Conservation (phyloP, 2,888 invertebrate species). For the Hypolimnas misippus region DNA sequence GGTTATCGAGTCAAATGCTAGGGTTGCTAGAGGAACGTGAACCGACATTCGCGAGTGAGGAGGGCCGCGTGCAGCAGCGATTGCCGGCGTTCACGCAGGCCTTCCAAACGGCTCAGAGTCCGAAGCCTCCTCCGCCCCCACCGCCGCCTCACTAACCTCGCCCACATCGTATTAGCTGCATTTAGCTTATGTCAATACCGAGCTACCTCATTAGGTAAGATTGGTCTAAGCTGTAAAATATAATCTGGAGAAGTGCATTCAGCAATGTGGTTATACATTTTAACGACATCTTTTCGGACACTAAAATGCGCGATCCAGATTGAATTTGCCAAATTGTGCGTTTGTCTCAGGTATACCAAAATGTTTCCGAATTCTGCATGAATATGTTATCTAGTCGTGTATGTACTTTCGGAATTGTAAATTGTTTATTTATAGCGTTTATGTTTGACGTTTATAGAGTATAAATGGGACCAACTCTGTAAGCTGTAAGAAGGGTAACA, state of each 20-base stretch:
- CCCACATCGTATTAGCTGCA: conserved; percentile 59
- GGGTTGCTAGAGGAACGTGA: conserved; percentile 55
- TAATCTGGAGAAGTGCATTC: conserved; percentile 68
- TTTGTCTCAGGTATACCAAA: conserved; percentile 79
- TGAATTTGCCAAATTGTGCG: conserved; percentile 78
- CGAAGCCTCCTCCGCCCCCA: conserved; percentile 78
- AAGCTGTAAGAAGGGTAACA: conserved; percentile 62
- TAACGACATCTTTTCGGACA: conserved; percentile 26
- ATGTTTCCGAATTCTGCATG: conserved; percentile 84
- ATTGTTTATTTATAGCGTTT: conserved; percentile 79
- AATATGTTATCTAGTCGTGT: conserved; percentile 84
- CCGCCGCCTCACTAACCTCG: conserved; percentile 73
- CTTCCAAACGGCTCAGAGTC: conserved; percentile 72
- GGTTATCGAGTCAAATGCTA: conserved; percentile 70
- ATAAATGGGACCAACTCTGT: conserved; percentile 81
- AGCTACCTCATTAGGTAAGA: conserved; percentile 82
- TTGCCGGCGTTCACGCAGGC: conserved; percentile 79
- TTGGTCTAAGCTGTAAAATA: conserved; percentile 74
- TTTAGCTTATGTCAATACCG: conserved; percentile 73
- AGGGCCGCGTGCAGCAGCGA: conserved; percentile 63
- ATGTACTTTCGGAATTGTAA: conserved; percentile 83
- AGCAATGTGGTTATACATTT: conserved; percentile 45
- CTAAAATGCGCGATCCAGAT: conserved; percentile 28
- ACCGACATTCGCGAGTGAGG: conserved; percentile 59
- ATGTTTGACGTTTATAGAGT: conserved; percentile 72